Base-by-base conservation (phyloP, 2,888 invertebrate species). In the Caenorhabditis afra region DNA sequence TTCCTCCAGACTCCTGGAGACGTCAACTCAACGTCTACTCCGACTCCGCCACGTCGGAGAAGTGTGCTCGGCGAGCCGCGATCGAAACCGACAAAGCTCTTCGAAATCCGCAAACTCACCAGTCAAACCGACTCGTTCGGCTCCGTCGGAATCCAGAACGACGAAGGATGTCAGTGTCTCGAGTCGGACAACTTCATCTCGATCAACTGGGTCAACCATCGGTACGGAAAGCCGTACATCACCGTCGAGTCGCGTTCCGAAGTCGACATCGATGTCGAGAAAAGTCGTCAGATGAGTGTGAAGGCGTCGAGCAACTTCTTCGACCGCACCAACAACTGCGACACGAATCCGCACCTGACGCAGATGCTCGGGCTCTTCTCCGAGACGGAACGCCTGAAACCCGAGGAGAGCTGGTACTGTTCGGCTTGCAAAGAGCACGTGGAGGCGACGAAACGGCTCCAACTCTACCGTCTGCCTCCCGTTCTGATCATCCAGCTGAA, bases 181-280 rank as follows among this genome's bases (percentile, higher is more conserved):
- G 84, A 85, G 82, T 65, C 79, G 16, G 81, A 79, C 3, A 23
- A 73, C 10, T 79, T 57, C 50, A 23, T 92, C 16, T 90, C 91
- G 11, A 90, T 92, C 85, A 92, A 92, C 78, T 92, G 92, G 92
- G 90, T 90, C 58, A 92, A 92, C 77, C 90, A 90, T 64, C 91
- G 91, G 29, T 90, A 90, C 65, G 87, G 88, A 35, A 87, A 89
- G 49, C 90, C 90, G 10, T 91, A 90, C 85, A 91, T 91, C 3
- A 85, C 91, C 8, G 91, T 92, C 11, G 91, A 91, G 79, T 89
- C 67, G 49, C 53, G 73, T 16, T 4, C 50, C 1, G 71, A 78
- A 1, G 41, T 71, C 5, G 79, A 79, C 37, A 18, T 68, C 1
- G 49, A 74, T 23, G 37, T 29, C 11, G 73, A 74, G 29, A 73